Conservation (phyloP, 2,888 invertebrate species). For the Cerceris ruficornis region DNA sequence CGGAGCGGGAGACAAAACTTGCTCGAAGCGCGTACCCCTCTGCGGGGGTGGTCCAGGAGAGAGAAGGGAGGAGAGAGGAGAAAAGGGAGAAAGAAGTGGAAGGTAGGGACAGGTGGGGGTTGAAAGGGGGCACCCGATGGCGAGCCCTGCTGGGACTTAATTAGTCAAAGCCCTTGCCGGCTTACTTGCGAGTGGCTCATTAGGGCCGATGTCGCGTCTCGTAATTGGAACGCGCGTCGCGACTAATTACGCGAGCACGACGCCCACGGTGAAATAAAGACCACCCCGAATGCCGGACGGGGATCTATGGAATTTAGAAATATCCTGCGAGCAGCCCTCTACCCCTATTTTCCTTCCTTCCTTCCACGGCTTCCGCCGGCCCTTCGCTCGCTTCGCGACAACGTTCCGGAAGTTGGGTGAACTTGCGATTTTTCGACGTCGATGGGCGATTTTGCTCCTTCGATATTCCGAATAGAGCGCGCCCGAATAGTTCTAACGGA, state of each 20-base stretch:
- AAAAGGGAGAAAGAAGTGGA: not conserved
- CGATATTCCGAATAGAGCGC: too few relatives aligned
- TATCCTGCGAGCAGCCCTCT: not conserved
- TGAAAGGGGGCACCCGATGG: not conserved
- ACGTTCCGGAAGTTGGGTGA: too few relatives aligned
- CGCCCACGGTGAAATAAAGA: constrained; percentile 49
- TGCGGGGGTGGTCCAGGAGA: not conserved
- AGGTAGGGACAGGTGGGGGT: not conserved
- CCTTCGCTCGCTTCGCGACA: too few relatives aligned
- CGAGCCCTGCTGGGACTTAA: not conserved
- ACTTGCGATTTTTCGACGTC: too few relatives aligned
- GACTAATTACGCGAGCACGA: constrained; percentile 66
- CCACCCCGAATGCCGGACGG: constrained; percentile 10
- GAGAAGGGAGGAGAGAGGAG: not conserved
- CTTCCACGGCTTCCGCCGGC: too few relatives aligned
- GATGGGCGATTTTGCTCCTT: too few relatives aligned
- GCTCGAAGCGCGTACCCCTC: too few relatives aligned
- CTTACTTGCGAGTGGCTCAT: constrained; percentile 71
- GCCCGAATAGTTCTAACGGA: too few relatives aligned
- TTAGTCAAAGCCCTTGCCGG: not conserved
- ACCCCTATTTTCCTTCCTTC: not conserved
- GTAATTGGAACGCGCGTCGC: constrained; percentile 72
- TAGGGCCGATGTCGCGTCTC: constrained; percentile 70
- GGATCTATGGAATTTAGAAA: constrained; percentile 28
- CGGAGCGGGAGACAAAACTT: constrained; percentile 16